A percentile compares a stretch with the other conserved stretches of the same genome.
Conservation (phyloP, 2,888 invertebrate genomes). For the Elgonia sp. region DNA sequence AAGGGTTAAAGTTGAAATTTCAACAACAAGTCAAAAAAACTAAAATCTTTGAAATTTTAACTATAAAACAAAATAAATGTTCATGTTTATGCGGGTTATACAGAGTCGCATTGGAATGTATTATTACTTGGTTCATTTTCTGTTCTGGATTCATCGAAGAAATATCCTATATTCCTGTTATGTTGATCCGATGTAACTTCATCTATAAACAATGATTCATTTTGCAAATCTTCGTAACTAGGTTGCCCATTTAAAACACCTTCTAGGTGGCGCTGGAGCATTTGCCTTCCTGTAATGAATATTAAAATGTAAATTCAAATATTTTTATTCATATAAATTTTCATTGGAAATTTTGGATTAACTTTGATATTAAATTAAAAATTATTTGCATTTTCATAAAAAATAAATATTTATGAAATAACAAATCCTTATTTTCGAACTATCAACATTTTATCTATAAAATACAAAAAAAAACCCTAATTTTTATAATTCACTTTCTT, state of each 20-base stretch:
- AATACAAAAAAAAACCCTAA: no score
- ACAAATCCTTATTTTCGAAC: no score
- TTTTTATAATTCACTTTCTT: no score
- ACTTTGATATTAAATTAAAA: no score
- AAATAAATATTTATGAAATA: no score
- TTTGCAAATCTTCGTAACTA: conserved; percentile 49
- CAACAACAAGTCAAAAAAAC: no score
- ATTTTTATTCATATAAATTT: not conserved
- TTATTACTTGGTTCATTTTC: conserved; percentile 9
- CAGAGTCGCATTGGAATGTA: conserved; percentile 17
- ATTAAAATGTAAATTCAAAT: not conserved
- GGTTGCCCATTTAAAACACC: conserved; percentile 9
- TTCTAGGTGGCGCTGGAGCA: conserved; percentile 33
- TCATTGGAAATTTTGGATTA: no score
- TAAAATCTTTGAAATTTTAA: no score
- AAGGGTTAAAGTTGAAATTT: no score
- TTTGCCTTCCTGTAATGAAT: conserved; percentile 45
- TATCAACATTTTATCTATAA: no score
- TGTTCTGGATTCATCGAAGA: conserved; percentile 15
- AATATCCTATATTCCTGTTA: conserved; percentile 22
- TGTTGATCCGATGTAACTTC: conserved; percentile 34
- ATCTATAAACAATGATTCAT: conserved; percentile 40
- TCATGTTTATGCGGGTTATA: not conserved
- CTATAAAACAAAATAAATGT: no score
- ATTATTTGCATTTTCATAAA: no score